Percentiles rank a stretch among this genome's conserved stretches.
Conservation (phyloP, 2,113 vertebrate species). For the Pachyramphus minor region DNA sequence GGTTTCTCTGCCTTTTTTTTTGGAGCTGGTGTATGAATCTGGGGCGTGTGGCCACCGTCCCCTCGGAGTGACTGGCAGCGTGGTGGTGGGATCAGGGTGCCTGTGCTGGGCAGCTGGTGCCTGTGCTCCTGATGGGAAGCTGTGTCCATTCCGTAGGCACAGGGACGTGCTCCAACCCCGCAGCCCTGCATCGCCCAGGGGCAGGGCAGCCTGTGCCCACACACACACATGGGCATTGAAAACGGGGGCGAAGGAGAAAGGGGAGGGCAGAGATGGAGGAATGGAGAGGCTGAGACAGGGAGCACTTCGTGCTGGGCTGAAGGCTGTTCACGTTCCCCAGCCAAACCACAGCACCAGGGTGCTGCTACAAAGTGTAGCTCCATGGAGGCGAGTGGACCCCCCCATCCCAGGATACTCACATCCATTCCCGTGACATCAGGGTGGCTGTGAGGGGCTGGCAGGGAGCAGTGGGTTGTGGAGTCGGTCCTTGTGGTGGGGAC, state of each 20-base stretch:
- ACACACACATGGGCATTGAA: neutral
- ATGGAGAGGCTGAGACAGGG: neutral
- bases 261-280: neutral
- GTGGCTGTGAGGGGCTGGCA: neutral
- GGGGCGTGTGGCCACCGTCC: fast-evolving
- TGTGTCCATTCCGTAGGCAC: neutral
- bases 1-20: neutral
- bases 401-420: neutral
- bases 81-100: neutral
- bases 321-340: neutral
- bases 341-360: neutral
- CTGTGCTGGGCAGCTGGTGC: neutral
- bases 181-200: fast-evolving
- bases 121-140: neutral
- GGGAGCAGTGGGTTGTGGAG: neutral
- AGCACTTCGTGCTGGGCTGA: neutral
- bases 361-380: neutral
- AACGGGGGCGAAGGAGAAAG: neutral
- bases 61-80: fast-evolving
- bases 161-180: neutral
- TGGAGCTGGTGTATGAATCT: neutral
- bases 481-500: neutral
- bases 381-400: fast-evolving
- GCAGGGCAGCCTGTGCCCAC: neutral
- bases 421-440: neutral